These are phyloP conservation scores for Saguinus midas DNA, from an alignment of 2,113 vertebrate species.

Conservation along the genomic window DNA sequence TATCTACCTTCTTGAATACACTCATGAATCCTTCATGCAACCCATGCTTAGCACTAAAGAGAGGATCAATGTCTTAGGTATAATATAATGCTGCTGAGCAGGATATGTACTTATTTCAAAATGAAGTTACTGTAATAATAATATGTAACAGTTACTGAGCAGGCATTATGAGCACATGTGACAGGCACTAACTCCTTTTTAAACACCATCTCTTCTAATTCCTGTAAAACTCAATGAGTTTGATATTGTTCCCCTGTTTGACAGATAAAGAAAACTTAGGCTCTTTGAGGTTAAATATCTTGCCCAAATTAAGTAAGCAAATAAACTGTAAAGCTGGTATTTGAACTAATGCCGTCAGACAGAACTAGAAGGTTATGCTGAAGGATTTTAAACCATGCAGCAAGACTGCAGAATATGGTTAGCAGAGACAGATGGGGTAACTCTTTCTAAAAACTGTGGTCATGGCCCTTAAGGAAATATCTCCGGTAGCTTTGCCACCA, in stretches of 20 bases:
- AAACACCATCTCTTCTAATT: background rate
- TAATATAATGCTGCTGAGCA: background rate
- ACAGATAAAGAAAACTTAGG: background rate
- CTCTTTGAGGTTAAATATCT: conserved; percentile 4
- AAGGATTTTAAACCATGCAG: background rate
- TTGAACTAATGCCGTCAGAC: background rate
- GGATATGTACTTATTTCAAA: conserved; percentile 3
- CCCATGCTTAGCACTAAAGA: background rate
- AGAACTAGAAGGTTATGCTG: background rate
- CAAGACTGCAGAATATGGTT: background rate
- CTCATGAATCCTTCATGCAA: background rate
- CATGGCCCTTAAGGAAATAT: background rate
- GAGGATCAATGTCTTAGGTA: background rate
- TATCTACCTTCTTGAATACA: background rate
- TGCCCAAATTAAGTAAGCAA: background rate
- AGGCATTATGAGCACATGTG: background rate
- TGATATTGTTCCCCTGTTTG: background rate
- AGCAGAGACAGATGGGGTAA: background rate
- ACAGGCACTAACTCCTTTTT: background rate
- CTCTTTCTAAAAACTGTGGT: conserved; percentile 22
- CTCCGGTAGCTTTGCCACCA: background rate
- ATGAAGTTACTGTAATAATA: background rate
- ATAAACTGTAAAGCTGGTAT: background rate
- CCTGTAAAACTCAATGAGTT: background rate
- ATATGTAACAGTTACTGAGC: background rate